These are phyloP conservation scores for Cynopterus sphinx DNA, from an alignment of 2,797 vertebrate genomes.

Conservation along the genomic window DNA sequence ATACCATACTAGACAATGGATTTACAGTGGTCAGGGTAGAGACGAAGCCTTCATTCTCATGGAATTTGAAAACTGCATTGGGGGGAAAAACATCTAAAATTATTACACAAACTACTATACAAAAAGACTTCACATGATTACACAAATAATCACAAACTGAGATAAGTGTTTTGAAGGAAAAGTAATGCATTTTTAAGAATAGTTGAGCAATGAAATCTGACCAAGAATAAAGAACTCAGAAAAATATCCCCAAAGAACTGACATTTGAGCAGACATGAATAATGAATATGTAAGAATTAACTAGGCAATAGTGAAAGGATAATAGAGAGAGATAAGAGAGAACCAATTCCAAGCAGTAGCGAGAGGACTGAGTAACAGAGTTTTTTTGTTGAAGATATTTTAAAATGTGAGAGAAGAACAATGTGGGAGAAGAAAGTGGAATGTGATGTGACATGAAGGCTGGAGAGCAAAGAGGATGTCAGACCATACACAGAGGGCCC, in stretches of 20 bases:
- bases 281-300: background rate
- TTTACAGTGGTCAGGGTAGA: background rate
- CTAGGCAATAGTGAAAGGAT: background rate
- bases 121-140: background rate
- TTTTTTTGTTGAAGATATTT: background rate
- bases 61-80: background rate
- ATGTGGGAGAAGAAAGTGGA: background rate
- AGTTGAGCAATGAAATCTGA: background rate
- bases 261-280: background rate
- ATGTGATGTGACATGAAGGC: background rate
- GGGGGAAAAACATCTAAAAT: background rate
- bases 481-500: background rate
- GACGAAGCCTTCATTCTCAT: background rate
- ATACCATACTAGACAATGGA: background rate
- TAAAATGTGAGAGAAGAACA: background rate
- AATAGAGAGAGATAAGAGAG: background rate
- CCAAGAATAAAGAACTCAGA: background rate
- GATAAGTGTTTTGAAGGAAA: background rate
- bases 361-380: background rate
- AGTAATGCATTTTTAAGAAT: background rate
- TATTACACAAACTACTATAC: background rate
- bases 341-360: background rate
- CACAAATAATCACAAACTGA: background rate
- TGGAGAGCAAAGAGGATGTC: background rate
- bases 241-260: background rate